Evolutionary conservation across 2,888 invertebrate genomes (phyloP).

Genomic region (Eugnorisma glareosa): DNA sequence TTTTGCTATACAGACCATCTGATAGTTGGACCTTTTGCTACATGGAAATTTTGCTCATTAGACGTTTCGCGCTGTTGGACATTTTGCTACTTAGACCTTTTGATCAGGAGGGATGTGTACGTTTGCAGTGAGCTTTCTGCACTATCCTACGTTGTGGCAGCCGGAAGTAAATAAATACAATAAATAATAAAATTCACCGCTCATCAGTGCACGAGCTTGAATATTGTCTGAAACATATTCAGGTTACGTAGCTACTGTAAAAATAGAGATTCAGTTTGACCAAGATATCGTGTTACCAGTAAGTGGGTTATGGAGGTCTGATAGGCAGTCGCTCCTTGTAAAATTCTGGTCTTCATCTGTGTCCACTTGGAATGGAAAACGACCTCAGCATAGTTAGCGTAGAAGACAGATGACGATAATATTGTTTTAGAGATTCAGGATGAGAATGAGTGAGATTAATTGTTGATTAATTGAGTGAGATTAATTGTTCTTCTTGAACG

Average conservation of each 20-base stretch:
- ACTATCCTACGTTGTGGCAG: neutral
- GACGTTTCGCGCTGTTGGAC: no score
- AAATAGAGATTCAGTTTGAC: neutral
- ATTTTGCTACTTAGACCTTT: no score
- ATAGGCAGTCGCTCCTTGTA: neutral
- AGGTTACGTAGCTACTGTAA: constrained; percentile 16
- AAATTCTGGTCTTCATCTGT: neutral
- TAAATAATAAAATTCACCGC: constrained; percentile 1
- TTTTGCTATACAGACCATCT: no score
- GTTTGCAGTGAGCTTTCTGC: constrained; percentile 4
- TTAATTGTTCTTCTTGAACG: neutral
- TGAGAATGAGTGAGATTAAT: neutral
- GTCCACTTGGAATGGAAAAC: no score
- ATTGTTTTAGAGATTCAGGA: neutral
- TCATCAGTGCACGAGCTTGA: constrained; percentile 12
- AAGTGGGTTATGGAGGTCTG: neutral
- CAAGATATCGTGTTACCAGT: neutral
- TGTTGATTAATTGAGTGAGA: neutral
- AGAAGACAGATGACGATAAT: neutral
- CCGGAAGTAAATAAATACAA: constrained; percentile 11
- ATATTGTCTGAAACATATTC: constrained; percentile 29
- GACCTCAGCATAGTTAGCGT: no score
- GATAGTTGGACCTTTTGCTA: no score
- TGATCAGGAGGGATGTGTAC: no score
- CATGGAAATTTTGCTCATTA: no score